Base-by-base conservation (phyloP, 2,113 vertebrate species). In the Rousettus leschenaultii region DNA sequence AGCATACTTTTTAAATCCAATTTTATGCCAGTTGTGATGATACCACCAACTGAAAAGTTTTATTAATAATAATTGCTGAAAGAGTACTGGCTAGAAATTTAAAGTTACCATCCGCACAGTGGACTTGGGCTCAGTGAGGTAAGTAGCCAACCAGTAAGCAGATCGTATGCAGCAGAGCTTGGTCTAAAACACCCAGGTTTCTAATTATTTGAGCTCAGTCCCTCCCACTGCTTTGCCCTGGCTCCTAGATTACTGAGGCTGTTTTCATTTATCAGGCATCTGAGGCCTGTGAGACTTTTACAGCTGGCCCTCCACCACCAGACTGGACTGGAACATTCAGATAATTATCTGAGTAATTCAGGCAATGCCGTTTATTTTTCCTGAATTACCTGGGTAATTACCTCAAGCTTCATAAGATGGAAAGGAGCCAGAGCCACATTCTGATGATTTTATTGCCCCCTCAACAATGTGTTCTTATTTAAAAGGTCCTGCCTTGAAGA, bases 351-450 rank as follows among this genome's bases (percentile, higher is more conserved):
- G 95, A 97, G 88, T 97, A 97, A 96, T 97, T 96, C 95, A 95
- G 90, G 91, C 91, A 95, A 96, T 53, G 92, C 45, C 73, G 53
- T 97, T 98, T 97, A 96, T 92, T 97, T 97, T 97, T 95, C 65
- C 91, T 96, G 96, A 97, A 97, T 97, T 97, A 96, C 95, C 92
- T 96, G 93, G 77, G 89, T 97, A 97, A 98, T 96, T 97, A 97
- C 80, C 96, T 97, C 80, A 85, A 70, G 90, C 70, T 91, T 97
- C 96, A 97, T 86, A 92, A 78, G 93, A 79, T 86, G 96, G 91
- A 97, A 89, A 86, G 73, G 88, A 96, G 94, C 96, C 97, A 98
- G 91, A 84, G n/a, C 82, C 82, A 65, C 82, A 40, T 95, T 96
- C 87, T 90, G 91, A 92, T 73, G 57, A 92, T 90, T 97, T 97